Evolutionary conservation across 2,797 vertebrate species (phyloP).

Genomic region (Propithecus perrieri): DNA sequence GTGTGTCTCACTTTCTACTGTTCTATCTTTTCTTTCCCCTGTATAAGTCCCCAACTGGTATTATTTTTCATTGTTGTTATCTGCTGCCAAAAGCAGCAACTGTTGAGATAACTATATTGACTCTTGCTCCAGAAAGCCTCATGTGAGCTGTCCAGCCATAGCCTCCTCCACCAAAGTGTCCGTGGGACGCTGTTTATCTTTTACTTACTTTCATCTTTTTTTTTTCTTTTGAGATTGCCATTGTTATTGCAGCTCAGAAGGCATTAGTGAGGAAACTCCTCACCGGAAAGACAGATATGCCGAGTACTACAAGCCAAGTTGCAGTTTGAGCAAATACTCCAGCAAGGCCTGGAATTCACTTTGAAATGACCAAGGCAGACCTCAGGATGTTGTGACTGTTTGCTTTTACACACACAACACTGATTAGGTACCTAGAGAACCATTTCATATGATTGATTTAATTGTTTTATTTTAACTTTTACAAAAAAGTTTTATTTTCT

Average conservation of each 20-base stretch:
- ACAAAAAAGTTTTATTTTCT: background rate
- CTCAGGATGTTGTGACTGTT: background rate
- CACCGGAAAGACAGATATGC: background rate
- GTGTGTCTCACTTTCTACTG: background rate
- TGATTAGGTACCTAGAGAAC: background rate
- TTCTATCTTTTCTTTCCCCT: background rate
- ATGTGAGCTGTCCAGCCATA: background rate
- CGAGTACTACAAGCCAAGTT: accelerated
- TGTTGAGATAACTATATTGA: background rate
- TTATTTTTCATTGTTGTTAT: background rate
- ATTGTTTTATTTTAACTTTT: background rate
- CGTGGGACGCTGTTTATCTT: background rate
- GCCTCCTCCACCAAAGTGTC: background rate
- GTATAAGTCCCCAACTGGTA: background rate
- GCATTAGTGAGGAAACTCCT: background rate
- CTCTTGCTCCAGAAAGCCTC: background rate
- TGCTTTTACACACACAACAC: background rate
- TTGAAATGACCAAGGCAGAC: background rate
- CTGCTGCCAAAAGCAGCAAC: background rate
- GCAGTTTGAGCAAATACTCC: background rate
- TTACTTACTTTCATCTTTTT: background rate
- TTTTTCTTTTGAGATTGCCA: background rate
- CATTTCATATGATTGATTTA: background rate
- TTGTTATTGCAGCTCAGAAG: background rate
- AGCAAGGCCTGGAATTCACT: background rate